Evolutionary conservation across 2,888 invertebrate genomes (phyloP).

Genomic region (Drosophila robusta): DNA sequence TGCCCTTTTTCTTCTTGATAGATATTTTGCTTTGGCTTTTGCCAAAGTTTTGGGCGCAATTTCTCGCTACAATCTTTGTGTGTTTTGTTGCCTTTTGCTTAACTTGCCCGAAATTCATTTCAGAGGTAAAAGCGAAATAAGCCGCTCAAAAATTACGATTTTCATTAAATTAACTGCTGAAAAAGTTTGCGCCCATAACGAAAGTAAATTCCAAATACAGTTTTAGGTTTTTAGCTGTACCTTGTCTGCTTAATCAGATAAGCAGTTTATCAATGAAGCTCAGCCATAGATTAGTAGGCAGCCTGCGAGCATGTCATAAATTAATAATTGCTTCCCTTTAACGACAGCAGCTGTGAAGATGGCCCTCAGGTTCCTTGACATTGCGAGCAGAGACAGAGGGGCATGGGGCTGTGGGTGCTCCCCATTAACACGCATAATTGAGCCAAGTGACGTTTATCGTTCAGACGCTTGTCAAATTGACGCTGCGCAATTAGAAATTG

Average conservation of each 20-base stretch:
- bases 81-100: slow-evolving; percentile 29
- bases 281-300: slow-evolving; percentile 2
- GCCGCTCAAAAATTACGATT: slow-evolving; percentile 52
- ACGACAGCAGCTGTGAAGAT: slow-evolving; percentile 51
- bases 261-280: slow-evolving; percentile 5
- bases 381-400: slow-evolving; percentile 6
- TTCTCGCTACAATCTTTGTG: slow-evolving; percentile 1
- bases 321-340: slow-evolving; percentile 64
- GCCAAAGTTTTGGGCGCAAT: slow-evolving; percentile 20
- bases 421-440: slow-evolving; percentile 67
- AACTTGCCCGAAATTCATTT: slow-evolving; percentile 37
- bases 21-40: slow-evolving; percentile 36
- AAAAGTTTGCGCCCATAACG: slow-evolving; percentile 34
- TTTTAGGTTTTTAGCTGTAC: not conserved
- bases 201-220: not conserved
- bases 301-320: slow-evolving; percentile 40
- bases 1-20: slow-evolving; percentile 30
- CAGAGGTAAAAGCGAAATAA: slow-evolving; percentile 37
- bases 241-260: not conserved
- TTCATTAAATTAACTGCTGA: slow-evolving; percentile 45
- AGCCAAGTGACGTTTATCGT: slow-evolving; percentile 56
- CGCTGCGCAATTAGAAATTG: slow-evolving; percentile 70
- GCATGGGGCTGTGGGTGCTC: not conserved
- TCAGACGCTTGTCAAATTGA: slow-evolving; percentile 68
- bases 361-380: slow-evolving; percentile 46